Evolutionary conservation across 2,113 vertebrate genomes (phyloP).

Genomic region (Phrynosoma platyrhinos): DNA sequence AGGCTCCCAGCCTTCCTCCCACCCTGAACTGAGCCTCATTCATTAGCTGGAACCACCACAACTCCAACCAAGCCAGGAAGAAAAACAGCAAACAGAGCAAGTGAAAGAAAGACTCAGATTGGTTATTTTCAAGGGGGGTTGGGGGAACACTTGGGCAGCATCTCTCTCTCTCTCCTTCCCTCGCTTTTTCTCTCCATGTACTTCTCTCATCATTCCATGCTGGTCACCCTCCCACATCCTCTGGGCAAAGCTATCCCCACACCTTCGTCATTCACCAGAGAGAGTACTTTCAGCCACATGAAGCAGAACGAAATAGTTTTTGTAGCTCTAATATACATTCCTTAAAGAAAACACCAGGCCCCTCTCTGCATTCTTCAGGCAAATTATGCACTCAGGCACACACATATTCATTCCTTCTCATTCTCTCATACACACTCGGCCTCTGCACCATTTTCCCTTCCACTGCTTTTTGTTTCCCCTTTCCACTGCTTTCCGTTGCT

Average conservation of each 20-base stretch:
- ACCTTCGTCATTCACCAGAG: constrained; percentile 50
- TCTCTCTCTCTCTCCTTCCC: neutral
- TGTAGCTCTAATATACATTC: neutral
- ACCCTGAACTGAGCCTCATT: constrained; percentile 85
- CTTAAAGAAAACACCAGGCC: constrained; percentile 19
- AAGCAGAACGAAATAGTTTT: accelerated
- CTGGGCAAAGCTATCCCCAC: neutral
- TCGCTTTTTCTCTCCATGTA: neutral
- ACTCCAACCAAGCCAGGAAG: constrained; percentile 74
- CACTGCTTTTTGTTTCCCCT: neutral
- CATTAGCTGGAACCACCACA: constrained; percentile 75
- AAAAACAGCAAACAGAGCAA: constrained; percentile 67
- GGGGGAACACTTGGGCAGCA: neutral
- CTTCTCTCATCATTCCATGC: accelerated
- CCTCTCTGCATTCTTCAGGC: neutral
- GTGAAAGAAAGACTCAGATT: constrained; percentile 57
- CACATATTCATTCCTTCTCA: neutral
- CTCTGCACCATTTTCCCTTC: neutral
- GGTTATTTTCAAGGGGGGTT: constrained; percentile 35
- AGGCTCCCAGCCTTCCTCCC: constrained; percentile 72
- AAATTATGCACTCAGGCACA: accelerated
- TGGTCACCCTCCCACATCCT: constrained; percentile 13
- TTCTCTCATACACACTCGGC: neutral
- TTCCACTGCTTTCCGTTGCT: neutral
- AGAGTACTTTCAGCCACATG: constrained; percentile 33